Evolutionary conservation across 2,797 vertebrate genomes (phyloP).

Genomic region (Tympanoctomys barrerae): DNA sequence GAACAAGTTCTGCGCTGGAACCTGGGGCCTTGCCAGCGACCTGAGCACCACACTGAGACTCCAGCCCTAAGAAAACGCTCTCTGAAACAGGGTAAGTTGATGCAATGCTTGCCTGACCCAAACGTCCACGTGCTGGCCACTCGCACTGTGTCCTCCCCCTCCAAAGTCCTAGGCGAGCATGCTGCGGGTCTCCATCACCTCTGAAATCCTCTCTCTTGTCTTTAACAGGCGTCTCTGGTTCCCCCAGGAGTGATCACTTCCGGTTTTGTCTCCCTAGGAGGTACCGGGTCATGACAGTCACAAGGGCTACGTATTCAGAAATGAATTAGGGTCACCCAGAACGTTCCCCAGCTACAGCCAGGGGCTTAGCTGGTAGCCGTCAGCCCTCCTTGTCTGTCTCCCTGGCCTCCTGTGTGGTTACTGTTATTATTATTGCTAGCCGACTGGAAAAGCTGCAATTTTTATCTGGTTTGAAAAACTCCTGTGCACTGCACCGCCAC

Average conservation of each 20-base stretch:
- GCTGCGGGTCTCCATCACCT: background rate
- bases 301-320: conserved; percentile 9
- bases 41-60: background rate
- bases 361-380: background rate
- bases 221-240: background rate
- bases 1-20: background rate
- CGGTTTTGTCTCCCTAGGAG: background rate
- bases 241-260: background rate
- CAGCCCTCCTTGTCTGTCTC: background rate
- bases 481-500: background rate
- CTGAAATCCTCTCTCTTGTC: background rate
- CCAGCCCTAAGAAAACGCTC: background rate
- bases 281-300: background rate
- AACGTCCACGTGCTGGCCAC: background rate
- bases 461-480: background rate
- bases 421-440: background rate
- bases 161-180: background rate
- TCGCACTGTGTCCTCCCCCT: background rate
- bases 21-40: background rate
- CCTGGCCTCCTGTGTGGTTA: background rate
- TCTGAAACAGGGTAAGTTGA: background rate
- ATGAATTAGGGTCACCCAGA: conserved; percentile 36
- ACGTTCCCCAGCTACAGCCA: background rate
- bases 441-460: conserved; percentile 32
- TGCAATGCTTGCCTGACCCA: background rate